phyloP scores from a whole-genome alignment of 2,888 invertebrate genomes.

The Dinocampus coccinellae region DNA sequence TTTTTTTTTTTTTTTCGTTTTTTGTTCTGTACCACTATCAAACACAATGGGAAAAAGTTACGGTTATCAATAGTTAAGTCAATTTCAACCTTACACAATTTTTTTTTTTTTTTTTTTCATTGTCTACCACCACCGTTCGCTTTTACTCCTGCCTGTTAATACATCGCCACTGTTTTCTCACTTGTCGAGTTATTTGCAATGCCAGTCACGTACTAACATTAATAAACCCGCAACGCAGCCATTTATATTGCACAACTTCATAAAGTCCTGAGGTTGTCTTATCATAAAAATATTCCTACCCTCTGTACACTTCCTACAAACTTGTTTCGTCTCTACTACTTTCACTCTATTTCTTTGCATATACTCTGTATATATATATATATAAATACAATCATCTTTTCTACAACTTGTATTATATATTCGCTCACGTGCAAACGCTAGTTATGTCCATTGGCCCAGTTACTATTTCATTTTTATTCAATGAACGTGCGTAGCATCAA shows the following conservation, averaged over 20 bases:
- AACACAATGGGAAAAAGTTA: neutral
- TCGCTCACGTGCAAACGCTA: neutral
- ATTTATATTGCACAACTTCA: conserved; percentile 52
- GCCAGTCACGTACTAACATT: conserved; percentile 51
- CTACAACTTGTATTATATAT: conserved; percentile 7
- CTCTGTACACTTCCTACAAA: conserved; percentile 28
- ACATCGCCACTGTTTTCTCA: too few relatives aligned
- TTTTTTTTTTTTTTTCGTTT: too few relatives aligned
- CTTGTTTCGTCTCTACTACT: too few relatives aligned
- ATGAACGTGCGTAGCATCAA: conserved; percentile 46
- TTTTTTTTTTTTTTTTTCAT: conserved; percentile 6
- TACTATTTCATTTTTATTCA: conserved; percentile 51
- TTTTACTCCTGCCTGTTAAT: too few relatives aligned
- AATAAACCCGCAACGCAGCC: conserved; percentile 50
- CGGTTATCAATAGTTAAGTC: conserved; percentile 25
- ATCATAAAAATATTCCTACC: conserved; percentile 53
- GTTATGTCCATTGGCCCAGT: conserved; percentile 44
- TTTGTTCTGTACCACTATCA: neutral
- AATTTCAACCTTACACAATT: conserved; percentile 20
- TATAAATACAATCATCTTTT: neutral
- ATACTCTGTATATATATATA: neutral
- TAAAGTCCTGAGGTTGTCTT: conserved; percentile 50
- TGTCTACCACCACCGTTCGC: neutral
- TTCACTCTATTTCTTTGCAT: neutral
- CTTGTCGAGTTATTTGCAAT: conserved; percentile 31